These are phyloP conservation scores for Eidolon helvum DNA, from an alignment of 2,113 vertebrate species.

Conservation along the genomic window DNA sequence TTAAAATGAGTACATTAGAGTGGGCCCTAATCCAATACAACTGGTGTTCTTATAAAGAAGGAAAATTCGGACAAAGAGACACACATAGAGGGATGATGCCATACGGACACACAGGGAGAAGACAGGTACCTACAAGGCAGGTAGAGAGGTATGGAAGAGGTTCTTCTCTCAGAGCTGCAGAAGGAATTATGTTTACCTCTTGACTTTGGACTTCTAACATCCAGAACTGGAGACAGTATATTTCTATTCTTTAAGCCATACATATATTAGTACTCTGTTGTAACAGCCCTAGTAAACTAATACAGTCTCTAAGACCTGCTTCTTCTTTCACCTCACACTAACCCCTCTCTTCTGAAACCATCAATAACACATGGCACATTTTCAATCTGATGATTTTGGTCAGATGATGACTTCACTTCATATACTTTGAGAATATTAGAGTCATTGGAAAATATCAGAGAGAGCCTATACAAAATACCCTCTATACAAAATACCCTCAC, in stretches of 20 bases:
- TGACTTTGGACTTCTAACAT: neutral
- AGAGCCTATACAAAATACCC: neutral
- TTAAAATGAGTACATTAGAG: neutral
- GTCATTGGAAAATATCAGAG: neutral
- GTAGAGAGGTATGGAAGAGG: too few relatives aligned
- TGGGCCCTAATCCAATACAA: neutral
- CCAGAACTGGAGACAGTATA: neutral
- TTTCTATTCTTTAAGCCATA: neutral
- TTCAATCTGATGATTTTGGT: neutral
- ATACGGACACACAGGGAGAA: neutral
- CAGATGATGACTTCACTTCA: neutral
- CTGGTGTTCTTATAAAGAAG: neutral
- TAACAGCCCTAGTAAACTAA: neutral
- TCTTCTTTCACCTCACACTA: neutral
- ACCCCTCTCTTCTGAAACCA: neutral
- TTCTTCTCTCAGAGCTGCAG: neutral
- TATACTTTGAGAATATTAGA: neutral
- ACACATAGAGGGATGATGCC: neutral
- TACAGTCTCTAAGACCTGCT: neutral
- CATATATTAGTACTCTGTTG: neutral
- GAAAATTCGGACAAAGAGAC: neutral
- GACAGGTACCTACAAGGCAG: fast-evolving
- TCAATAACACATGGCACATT: neutral
- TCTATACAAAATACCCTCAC: neutral
- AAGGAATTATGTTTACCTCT: neutral